A percentile compares a stretch with the other conserved stretches of the same genome.
phyloP scores from a whole-genome alignment of 2,888 invertebrate species.

The Prosapia bicincta region DNA sequence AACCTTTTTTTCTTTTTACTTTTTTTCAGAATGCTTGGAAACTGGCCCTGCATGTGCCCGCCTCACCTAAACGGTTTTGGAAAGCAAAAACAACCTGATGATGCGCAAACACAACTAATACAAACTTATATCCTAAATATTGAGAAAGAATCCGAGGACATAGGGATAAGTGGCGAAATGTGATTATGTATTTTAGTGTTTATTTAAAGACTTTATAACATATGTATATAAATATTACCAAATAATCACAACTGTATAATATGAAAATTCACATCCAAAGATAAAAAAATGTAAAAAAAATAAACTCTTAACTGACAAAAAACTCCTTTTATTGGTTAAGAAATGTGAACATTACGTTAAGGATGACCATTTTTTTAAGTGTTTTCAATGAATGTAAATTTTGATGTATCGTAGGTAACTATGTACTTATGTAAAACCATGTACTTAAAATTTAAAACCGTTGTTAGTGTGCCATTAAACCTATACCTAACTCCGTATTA shows the following conservation, averaged over 20 bases:
- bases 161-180: neutral
- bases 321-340: neutral
- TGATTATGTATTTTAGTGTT: neutral
- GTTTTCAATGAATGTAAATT: neutral
- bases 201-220: conserved; percentile 3
- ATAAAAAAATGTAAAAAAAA: conserved; percentile 8
- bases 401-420: neutral
- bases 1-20: neutral
- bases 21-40: conserved; percentile 2
- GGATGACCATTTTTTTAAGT: neutral
- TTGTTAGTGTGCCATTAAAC: neutral
- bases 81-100: neutral
- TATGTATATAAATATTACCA: conserved; percentile 23
- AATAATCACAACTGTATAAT: conserved; percentile 26
- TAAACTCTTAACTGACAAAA: neutral
- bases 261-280: conserved; percentile 24
- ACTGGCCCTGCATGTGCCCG: neutral
- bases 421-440: neutral
- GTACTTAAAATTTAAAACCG: neutral
- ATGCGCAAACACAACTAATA: neutral
- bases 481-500: neutral
- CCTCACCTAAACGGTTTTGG: neutral
- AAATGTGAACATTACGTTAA: neutral
- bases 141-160: neutral
- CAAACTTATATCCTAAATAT: neutral